Conservation (phyloP, 2,113 vertebrate genomes). For the Cephalopholis sonnerati region DNA sequence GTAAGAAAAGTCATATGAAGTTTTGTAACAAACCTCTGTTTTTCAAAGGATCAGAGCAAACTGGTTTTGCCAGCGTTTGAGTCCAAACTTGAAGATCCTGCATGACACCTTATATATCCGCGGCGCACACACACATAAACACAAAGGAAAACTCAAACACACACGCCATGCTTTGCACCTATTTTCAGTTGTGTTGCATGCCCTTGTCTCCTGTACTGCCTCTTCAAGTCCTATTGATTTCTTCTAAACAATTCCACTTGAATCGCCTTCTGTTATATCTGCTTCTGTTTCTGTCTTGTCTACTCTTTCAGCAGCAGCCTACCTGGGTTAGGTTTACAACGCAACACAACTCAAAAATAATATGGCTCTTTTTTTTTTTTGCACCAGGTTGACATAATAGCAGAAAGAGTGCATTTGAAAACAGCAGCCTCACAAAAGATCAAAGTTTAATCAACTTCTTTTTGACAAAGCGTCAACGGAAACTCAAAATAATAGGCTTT, state of each 20-base stretch:
- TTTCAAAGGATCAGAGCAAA: neutral
- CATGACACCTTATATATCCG: neutral
- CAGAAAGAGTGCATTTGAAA: neutral
- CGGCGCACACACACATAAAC: neutral
- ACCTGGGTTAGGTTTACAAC: neutral
- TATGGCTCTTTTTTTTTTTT: neutral
- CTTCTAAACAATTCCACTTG: conserved; percentile 15
- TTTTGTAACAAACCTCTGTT: neutral
- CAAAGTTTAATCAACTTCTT: neutral
- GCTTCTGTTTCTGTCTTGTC: conserved; percentile 24
- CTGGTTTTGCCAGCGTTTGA: neutral
- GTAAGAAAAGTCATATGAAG: neutral
- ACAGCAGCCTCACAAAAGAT: neutral
- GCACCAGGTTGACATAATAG: neutral
- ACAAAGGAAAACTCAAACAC: conserved; percentile 6
- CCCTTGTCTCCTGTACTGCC: conserved; percentile 33
- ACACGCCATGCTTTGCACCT: conserved; percentile 18
- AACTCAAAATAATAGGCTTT: neutral
- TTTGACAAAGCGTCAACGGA: neutral
- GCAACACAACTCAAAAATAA: neutral
- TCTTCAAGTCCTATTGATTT: conserved; percentile 59
- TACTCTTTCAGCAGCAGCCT: conserved; percentile 3
- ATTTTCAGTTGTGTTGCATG: conserved; percentile 27
- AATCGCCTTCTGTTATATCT: conserved; percentile 30
- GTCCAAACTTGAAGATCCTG: neutral